phyloP scores from a whole-genome alignment of 1,140 invertebrate genomes.

The Aphidius ervi region DNA sequence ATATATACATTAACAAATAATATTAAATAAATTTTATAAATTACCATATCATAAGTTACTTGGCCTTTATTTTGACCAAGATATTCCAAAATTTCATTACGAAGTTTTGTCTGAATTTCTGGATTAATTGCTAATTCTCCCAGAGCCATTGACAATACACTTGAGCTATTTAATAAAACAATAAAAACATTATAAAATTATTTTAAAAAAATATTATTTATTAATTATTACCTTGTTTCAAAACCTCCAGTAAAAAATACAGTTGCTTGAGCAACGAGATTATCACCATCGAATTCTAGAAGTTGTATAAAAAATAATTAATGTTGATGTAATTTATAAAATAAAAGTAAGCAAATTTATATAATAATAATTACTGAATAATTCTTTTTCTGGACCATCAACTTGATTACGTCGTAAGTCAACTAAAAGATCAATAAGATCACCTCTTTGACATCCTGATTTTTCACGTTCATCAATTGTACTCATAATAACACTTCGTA shows the following conservation, averaged over 20 bases:
- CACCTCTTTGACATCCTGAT: constrained; percentile 37
- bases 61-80: constrained; percentile 42
- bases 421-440: constrained; percentile 50
- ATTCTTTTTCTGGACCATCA: constrained; percentile 4
- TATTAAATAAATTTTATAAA: not conserved
- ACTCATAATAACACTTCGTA: constrained; percentile 40
- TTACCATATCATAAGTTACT: constrained; percentile 48
- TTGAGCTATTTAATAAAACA: too few relatives aligned
- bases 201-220: constrained; percentile 27
- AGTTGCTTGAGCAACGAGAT: constrained; percentile 63
- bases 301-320: not conserved
- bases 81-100: constrained; percentile 53
- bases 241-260: constrained; percentile 67
- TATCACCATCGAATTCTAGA: constrained; percentile 58
- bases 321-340: not conserved
- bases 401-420: constrained; percentile 35
- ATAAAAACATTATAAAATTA: too few relatives aligned
- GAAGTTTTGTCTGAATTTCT: constrained; percentile 53
- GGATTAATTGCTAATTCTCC: constrained; percentile 58
- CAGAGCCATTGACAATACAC: constrained; percentile 19
- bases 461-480: constrained; percentile 36
- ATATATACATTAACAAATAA: not conserved
- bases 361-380: constrained; percentile 24
- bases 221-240: constrained; percentile 64
- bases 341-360: not conserved